Percentiles rank a stretch among this genome's conserved stretches.
Conservation (phyloP, 1,140 invertebrate species). For the Brachionus calyciflorus region DNA sequence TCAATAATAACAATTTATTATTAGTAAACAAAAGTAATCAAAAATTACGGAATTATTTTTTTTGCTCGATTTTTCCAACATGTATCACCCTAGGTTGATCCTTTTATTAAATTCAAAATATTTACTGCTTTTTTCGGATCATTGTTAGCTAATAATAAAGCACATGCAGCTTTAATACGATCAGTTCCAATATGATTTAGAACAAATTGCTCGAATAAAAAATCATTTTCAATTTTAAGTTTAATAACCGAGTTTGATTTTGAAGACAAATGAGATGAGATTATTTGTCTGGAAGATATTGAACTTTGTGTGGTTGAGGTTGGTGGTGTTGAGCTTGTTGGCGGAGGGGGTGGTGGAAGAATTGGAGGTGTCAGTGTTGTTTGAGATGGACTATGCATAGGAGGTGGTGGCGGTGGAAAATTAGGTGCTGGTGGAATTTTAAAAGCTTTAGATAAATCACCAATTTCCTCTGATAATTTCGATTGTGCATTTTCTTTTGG, state of each 20-base stretch:
- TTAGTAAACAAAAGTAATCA: too few species aligned
- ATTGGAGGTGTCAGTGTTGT: background rate
- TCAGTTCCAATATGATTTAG: conserved; percentile 16
- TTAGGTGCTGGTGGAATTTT: conserved; percentile 19
- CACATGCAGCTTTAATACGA: conserved; percentile 20
- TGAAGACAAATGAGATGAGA: background rate
- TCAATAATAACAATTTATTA: too few species aligned
- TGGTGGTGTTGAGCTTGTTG: background rate
- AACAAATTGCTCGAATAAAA: conserved; percentile 20
- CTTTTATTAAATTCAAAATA: conserved; percentile 33
- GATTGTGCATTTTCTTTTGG: background rate
- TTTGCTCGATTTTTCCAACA: too few species aligned
- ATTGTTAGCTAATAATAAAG: conserved; percentile 30
- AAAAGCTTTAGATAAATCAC: background rate
- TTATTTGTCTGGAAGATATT: background rate
- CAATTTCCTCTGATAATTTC: background rate
- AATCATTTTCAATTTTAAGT: conserved; percentile 31
- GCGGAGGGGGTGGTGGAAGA: background rate
- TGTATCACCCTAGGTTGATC: too few species aligned
- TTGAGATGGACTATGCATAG: background rate
- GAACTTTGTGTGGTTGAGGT: background rate
- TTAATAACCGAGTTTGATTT: conserved; percentile 21
- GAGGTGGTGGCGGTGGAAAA: conserved; percentile 27
- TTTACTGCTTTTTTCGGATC: background rate
- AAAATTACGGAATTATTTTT: too few species aligned